phyloP scores from a whole-genome alignment of 2,113 vertebrate species.

The Ariopsis seemanni region DNA sequence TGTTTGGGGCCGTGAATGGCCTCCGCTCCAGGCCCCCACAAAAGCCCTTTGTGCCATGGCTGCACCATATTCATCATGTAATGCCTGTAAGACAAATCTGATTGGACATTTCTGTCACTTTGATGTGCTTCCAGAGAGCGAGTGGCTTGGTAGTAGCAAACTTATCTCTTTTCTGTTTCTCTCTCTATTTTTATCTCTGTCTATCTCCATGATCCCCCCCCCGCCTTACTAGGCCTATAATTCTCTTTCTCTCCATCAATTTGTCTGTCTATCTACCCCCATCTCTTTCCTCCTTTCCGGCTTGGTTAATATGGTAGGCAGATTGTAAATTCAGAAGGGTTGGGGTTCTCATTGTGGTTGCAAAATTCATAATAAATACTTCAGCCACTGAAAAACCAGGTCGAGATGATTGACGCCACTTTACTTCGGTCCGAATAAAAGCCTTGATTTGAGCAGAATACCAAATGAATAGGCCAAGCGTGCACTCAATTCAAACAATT shows the following conservation, averaged over 20 bases:
- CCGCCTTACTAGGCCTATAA: neutral
- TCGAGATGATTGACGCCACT: conserved; percentile 83
- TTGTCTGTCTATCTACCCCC: conserved; percentile 33
- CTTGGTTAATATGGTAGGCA: conserved; percentile 70
- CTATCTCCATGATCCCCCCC: neutral
- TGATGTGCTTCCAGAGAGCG: conserved; percentile 80
- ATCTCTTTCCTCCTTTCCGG: conserved; percentile 16
- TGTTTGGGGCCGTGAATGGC: conserved; percentile 80
- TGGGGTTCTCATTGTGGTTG: conserved; percentile 72
- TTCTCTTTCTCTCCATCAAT: conserved; percentile 20
- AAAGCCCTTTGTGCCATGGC: conserved; percentile 78
- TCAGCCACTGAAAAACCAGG: conserved; percentile 71
- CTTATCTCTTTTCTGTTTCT: conserved; percentile 65
- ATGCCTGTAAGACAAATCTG: conserved; percentile 86
- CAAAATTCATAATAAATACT: conserved; percentile 82
- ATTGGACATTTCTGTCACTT: conserved; percentile 85
- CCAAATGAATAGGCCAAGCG: conserved; percentile 75
- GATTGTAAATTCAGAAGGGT: conserved; percentile 55
- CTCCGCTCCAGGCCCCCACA: conserved; percentile 77
- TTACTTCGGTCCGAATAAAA: conserved; percentile 76
- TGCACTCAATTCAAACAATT: conserved; percentile 82
- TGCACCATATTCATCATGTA: conserved; percentile 83
- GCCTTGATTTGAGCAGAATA: conserved; percentile 80
- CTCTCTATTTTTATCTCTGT: conserved; percentile 18
- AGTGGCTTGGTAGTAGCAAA: conserved; percentile 78